Evolutionary conservation across 2,797 vertebrate species (phyloP).

Genomic region (Tapirus indicus): DNA sequence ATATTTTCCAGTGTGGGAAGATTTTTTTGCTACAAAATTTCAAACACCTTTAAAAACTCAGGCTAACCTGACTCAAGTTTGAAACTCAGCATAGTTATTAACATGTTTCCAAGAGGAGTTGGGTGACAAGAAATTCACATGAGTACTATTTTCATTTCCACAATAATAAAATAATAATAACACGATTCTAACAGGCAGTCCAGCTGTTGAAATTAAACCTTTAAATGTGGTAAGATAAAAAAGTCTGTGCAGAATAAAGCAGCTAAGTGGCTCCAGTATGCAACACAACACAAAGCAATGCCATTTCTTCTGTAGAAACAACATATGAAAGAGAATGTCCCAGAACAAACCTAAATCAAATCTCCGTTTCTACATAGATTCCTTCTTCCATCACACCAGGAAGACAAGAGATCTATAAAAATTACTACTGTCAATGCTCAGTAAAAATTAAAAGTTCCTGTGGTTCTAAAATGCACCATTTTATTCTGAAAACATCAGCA

Average conservation of each 20-base stretch:
- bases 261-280: not conserved
- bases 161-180: not conserved
- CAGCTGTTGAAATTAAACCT: not conserved
- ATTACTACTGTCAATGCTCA: not conserved
- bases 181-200: not conserved
- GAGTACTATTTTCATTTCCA: not conserved
- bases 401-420: not conserved
- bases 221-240: not conserved
- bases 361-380: not conserved
- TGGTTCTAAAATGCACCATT: not conserved
- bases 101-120: not conserved
- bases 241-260: not conserved
- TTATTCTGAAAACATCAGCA: constrained; percentile 27
- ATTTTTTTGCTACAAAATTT: not conserved
- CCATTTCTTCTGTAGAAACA: not conserved
- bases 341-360: constrained; percentile 30
- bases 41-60: not conserved
- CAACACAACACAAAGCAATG: not conserved
- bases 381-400: not conserved
- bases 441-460: not conserved
- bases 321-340: not conserved
- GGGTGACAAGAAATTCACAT: not conserved
- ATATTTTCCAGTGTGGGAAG: not conserved
- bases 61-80: not conserved
- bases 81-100: not conserved